Evolutionary conservation across 64 coral and sea anemone genomes (phyloP).

Genomic region (Anthopleura sola): DNA sequence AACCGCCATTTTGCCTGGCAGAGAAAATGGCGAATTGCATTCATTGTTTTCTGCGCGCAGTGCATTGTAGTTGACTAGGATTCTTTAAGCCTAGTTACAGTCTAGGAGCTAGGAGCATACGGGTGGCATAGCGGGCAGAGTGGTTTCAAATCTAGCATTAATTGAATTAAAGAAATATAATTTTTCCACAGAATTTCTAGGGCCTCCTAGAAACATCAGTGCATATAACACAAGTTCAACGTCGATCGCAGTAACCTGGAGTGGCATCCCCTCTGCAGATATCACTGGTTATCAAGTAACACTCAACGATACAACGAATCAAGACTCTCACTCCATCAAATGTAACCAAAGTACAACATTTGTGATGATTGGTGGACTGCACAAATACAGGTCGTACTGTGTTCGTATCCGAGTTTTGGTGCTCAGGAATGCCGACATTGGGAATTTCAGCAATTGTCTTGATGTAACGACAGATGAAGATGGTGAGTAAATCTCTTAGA

Average conservation of each 20-base stretch:
- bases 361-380: neutral
- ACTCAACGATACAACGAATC: neutral
- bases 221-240: conserved; percentile 36
- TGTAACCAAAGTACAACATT: neutral
- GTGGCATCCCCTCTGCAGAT: neutral
- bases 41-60: no score
- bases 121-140: no score
- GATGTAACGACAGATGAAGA: conserved; percentile 36
- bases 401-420: neutral
- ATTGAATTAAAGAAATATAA: no score
- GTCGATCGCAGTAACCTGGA: conserved; percentile 5
- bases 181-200: neutral
- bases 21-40: no score
- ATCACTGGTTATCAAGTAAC: neutral
- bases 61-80: no score
- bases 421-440: neutral
- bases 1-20: no score
- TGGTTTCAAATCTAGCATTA: no score
- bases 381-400: conserved; percentile 32
- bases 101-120: no score
- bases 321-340: neutral
- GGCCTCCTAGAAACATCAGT: neutral
- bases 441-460: conserved; percentile 31
- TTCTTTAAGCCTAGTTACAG: no score
- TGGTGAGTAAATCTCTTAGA: conserved; percentile 23